Base-by-base conservation (phyloP, 2,113 vertebrate species). In the Oncorhynchus keta region DNA sequence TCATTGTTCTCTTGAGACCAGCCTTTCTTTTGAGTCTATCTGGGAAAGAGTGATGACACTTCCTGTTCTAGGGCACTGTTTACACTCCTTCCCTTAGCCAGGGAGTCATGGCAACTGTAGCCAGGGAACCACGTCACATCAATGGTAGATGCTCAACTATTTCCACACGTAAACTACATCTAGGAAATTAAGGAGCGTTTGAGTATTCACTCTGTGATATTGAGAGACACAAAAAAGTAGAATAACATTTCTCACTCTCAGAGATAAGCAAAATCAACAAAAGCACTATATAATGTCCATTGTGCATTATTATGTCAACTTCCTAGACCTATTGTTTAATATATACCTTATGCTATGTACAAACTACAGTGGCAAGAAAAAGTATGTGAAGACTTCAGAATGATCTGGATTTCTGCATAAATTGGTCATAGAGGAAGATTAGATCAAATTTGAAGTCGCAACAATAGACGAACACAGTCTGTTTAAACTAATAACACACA, bases 61-160 rank as follows among this genome's bases (percentile, higher is more conserved):
- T 92, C 89, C 89, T 83, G 86, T 87, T 81, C 82, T 80, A 49
- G 72, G 74, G 61, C 81, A 85, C 84, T 89, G 89, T 92, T 93
- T 91, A 90, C 89, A 87, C 80, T 87, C 82, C 68, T 83, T 74
- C 64, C 76, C 81, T 77, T 80, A 51, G 73, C 74, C 81, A 65
- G 78, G 82, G 87, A 89, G 82, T 73, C 81, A 87, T 28, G 32
- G 88, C 86, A 57, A 76, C 81, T 72, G 85, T 83, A 87, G 82
- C 84, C 85, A 89, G 79, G 87, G 84, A 86, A 83, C 83, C 57
- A 8, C 72, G 82, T 84, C 89, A 88, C 89, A 90, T 94, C 84
- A 90, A 87, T 80, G 70, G 83, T 76, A 69, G 78, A 81, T 68
- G 81, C 73, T 68, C 68, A 51, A 79, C 81, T 89, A 83, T 89